These are phyloP conservation scores for Heterodera carotae DNA, from an alignment of 1,140 invertebrate species.

Conservation along the genomic window DNA sequence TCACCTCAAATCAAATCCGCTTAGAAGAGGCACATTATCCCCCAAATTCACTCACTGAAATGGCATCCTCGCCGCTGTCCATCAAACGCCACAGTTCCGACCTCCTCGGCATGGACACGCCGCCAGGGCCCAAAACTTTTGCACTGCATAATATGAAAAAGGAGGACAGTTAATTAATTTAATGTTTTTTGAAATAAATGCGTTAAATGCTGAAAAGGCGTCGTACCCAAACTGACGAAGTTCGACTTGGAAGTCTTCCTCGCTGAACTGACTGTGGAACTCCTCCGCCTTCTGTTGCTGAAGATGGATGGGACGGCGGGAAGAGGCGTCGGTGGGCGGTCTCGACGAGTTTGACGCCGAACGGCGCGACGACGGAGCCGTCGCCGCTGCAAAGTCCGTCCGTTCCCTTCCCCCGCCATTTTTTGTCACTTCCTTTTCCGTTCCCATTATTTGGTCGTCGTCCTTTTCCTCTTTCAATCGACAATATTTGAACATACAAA, in stretches of 20 bases:
- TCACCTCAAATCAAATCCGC: too few relatives aligned
- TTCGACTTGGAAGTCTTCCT: conserved; percentile 49
- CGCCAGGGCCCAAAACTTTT: conserved; percentile 45
- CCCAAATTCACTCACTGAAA: neutral
- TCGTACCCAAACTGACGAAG: conserved; percentile 36
- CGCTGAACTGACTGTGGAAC: conserved; percentile 48
- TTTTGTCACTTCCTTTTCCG: neutral
- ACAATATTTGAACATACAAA: neutral
- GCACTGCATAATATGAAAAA: conserved; percentile 35
- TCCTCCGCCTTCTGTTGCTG: conserved; percentile 26
- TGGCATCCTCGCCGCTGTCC: conserved; percentile 36
- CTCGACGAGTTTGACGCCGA: neutral
- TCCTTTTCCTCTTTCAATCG: neutral
- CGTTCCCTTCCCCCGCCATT: too few relatives aligned
- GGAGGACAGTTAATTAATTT: neutral
- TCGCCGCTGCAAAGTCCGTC: neutral
- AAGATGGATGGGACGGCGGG: too few relatives aligned
- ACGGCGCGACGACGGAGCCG: neutral
- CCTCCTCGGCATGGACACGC: conserved; percentile 41
- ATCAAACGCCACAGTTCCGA: conserved; percentile 39
- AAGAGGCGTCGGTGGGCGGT: neutral
- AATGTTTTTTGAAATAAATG: too few relatives aligned
- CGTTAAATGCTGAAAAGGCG: neutral
- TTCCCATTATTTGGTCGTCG: neutral
- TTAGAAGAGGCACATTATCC: neutral